Evolutionary conservation across 1,140 invertebrate species (phyloP), one percentile per base, ranked within the genome.

Genomic region (Gonioctena quinquepunctata): DNA sequence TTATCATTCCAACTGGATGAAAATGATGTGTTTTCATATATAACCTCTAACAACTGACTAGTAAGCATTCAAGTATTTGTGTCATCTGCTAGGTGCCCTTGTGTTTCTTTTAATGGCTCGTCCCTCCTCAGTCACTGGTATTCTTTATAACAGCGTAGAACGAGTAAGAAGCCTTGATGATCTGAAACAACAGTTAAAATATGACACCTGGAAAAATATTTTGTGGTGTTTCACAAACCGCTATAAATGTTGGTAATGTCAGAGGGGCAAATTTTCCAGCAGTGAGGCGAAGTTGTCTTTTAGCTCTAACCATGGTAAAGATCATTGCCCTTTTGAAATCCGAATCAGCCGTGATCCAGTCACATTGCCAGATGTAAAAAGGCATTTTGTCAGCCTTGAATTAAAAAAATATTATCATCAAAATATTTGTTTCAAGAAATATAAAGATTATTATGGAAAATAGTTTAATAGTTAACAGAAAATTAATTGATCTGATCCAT

Each of bases 211-310:
- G 52, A 21, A 1, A 21, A 54, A 2, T 1, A 13, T 42, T 4
- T 0, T 42, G 11, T 4, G 7, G 3, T 13, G 22, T 54, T 54
- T 11, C 33, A 71, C 68, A 50, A 69, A 75, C 71, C 11, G 59
- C 81, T 80, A 86, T 80, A 75, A 86, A 85, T 1, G 85, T 86
- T 54, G 82, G 79, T 48, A 85, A 66, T 18, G 84, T 86, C 11
- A 86, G 72, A 1, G 84, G 82, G 22, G 84, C 84, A 72, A 86
- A 86, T 71, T 84, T 84, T 1, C 86, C 86, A 11, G 84, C 84
- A 61, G 82, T 85, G 48, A 87, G 83, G 63, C 83, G 82, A 26
- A 87, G 81, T 0, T 84, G 84, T 52, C 77, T 83, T 66, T 84
- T 85, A 81, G 85, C 83, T 22, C 83, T 74, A 48, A 84, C 82